Base-by-base conservation (phyloP, 1,140 invertebrate species). In the Drosophila repleta region DNA sequence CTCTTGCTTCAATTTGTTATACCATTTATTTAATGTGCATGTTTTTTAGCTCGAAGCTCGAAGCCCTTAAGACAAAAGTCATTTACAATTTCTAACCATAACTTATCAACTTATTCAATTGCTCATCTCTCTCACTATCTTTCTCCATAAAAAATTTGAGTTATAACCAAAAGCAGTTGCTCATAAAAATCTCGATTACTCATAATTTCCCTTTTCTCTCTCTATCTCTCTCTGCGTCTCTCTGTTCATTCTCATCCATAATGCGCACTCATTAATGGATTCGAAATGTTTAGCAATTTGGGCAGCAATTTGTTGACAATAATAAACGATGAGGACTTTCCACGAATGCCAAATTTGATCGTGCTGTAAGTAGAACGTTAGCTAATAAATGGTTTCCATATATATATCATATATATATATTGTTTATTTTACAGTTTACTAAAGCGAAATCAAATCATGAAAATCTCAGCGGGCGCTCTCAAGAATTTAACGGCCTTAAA, bases 371-470 rank as follows among this genome's bases (percentile, higher is more conserved):
- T 95, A 93, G 56, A 55, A 41, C 37, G 20, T 39, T 17, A 20
- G 15, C 6, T 32, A n/a, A 57, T 56, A 60, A 15, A 49, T 10
- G 15, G 18, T 39, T 11, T 15, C 8, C 17, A 20, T n/a, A 18
- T 8, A 39, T 45, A 58, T 49, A 37, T n/a, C 24, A 43, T 65
- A 32, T 37, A 41, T 51, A 49, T 60, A 20, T 51, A 65, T 37
- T 20, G 61, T 67, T 63, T 58, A 60, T 45, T 18, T 57, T 45
- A 17, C 93, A 96, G 95, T 83, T 93, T 95, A 76, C 92, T 96
- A 73, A 94, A 95, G 91, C 92, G 95, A 78, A 96, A 95, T 92
- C 94, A 94, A 92, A 93, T 96, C 70, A 93, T 92, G 67, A 91
- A 92, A 71, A 95, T 96, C 78, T 93, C 95, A 68, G 93, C 93